These are phyloP conservation scores for Arion vulgaris DNA, from an alignment of 1,140 invertebrate genomes.

Conservation along the genomic window DNA sequence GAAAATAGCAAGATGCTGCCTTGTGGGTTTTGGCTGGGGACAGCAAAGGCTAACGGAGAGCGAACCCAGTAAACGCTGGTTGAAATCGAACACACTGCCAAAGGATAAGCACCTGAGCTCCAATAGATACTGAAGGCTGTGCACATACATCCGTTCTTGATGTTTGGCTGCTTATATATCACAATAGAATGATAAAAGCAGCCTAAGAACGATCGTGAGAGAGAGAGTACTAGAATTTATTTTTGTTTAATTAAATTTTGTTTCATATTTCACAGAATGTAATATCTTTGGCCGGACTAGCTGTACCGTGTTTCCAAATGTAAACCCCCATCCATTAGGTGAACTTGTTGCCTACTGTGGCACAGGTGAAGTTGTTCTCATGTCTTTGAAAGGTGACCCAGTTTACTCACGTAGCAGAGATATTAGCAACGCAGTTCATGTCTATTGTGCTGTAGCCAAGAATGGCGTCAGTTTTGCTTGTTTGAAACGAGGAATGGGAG, in stretches of 20 bases:
- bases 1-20: too few species aligned
- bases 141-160: too few species aligned
- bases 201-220: too few species aligned
- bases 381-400: slow-evolving; percentile 31
- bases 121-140: too few species aligned
- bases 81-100: too few species aligned
- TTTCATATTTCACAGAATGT: slow-evolving; percentile 41
- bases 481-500: slow-evolving; percentile 38
- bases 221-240: too few species aligned
- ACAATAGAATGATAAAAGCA: too few species aligned
- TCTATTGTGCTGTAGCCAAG: slow-evolving; percentile 51
- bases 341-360: slow-evolving; percentile 47
- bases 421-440: slow-evolving; percentile 43
- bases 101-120: too few species aligned
- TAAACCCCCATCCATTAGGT: slow-evolving; percentile 49
- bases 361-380: slow-evolving; percentile 35
- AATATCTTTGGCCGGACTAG: slow-evolving; percentile 35
- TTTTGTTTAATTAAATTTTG: background rate
- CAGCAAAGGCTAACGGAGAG: too few species aligned
- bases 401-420: slow-evolving; percentile 38
- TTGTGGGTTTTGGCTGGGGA: too few species aligned
- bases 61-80: too few species aligned
- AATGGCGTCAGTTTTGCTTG: slow-evolving; percentile 53
- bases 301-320: slow-evolving; percentile 40
- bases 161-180: too few species aligned